Evolutionary conservation across 2,797 vertebrate genomes (phyloP), one percentile per base, ranked within the genome.

Genomic region (Sphaeramia orbicularis): DNA sequence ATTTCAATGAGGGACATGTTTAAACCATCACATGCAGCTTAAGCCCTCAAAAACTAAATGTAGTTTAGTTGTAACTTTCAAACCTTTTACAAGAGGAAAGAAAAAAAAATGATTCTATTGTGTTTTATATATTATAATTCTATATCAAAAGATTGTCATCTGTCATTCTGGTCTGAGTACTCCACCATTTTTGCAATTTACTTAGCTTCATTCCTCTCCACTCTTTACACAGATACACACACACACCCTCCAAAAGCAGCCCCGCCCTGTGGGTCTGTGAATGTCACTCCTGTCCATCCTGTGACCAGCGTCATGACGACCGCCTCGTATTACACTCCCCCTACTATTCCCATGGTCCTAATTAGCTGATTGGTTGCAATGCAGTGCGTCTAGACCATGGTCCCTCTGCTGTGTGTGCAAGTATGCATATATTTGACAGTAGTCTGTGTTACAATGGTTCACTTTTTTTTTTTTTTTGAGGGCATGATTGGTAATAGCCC

Each of bases 361-460:
- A 89, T 91, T 91, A 90, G 69, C 69, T 67, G 77, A 88, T 78
- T 86, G 81, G 79, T 83, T 81, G 54, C 75, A 78, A 71, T 81
- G 74, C 74, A 49, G 68, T 70, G 62, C 61, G 76, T 73, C 70
- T 38, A 41, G 10, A 63, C 56, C 57, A 37, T 56, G 47, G 61
- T 71, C 40, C 57, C 60, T 52, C 71, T 63, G 44, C 76, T 43
- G 36, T 44, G 2, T 18, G 40, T 45, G 24, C 5, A 44, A n/a
- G 19, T 6, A 4, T 35, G 30, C 30, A 44, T 35, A 11, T 32
- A 14, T 51, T 30, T 5, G 13, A 32, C n/a, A 47, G 14, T 21
- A 13, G 3, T 37, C 4, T 2, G 10, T 2, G 10, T 49, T 16
- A 13, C 0, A 15, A 9, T 14, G 15, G 10, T 19, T 4, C 35